Evolutionary conservation across 2,797 vertebrate species (phyloP).

Genomic region (Alectoris magna): DNA sequence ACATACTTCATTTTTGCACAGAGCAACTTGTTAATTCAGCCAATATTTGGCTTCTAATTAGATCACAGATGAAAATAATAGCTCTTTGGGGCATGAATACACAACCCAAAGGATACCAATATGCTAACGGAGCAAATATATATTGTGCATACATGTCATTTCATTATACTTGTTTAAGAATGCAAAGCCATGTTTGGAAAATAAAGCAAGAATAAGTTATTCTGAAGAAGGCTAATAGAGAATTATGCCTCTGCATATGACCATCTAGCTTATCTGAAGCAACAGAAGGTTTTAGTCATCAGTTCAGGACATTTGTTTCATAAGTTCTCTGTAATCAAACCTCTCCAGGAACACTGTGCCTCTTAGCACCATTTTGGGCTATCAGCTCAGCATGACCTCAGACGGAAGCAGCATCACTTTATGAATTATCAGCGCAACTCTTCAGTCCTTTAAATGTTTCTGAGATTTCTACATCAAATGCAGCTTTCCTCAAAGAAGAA

Average conservation of each 20-base stretch:
- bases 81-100: neutral
- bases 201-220: neutral
- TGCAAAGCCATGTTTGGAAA: conserved; percentile 21
- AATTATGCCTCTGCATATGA: neutral
- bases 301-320: neutral
- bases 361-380: neutral
- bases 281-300: neutral
- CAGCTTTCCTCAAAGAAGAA: neutral
- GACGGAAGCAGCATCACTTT: neutral
- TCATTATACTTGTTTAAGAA: neutral
- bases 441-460: neutral
- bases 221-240: neutral
- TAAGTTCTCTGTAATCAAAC: neutral
- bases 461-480: neutral
- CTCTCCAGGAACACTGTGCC: neutral
- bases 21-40: neutral
- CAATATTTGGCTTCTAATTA: neutral
- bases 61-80: neutral
- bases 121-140: neutral
- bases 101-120: neutral
- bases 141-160: neutral
- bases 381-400: neutral
- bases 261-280: neutral
- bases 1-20: neutral
- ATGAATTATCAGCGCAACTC: neutral